Conservation (phyloP, 92 coral and sea anemone species). For the Heliopora coerulea region DNA sequence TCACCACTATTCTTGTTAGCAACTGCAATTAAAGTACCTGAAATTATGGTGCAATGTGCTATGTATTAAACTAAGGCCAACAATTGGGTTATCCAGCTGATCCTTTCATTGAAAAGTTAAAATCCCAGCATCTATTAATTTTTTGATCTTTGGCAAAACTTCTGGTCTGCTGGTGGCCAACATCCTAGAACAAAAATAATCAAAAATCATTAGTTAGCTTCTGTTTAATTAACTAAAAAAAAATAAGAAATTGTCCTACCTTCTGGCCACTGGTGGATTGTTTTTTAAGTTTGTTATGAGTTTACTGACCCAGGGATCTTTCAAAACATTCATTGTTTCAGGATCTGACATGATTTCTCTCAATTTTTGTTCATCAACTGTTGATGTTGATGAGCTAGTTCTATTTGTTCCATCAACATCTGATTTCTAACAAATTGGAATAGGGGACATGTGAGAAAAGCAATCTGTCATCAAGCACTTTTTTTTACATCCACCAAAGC, state of each 20-base stretch:
- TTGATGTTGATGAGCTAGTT: conserved; percentile 51
- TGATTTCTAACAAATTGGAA: conserved; percentile 17
- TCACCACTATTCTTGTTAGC: too few relatives aligned
- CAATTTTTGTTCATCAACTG: conserved; percentile 73
- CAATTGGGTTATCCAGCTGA: too few relatives aligned
- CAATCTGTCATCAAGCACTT: too few relatives aligned
- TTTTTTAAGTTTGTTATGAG: conserved; percentile 57
- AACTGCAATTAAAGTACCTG: too few relatives aligned
- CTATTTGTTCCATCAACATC: conserved; percentile 55
- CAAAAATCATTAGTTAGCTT: background rate
- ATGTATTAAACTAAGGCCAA: too few relatives aligned
- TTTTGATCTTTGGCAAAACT: conserved; percentile 58
- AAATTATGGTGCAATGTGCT: too few relatives aligned
- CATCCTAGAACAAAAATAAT: conserved; percentile 45
- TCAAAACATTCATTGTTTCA: conserved; percentile 58
- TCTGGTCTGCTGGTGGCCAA: conserved; percentile 60
- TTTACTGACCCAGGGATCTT: conserved; percentile 71
- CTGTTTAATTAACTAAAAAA: too few relatives aligned
- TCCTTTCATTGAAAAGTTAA: conserved; percentile 50
- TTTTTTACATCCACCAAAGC: too few relatives aligned
- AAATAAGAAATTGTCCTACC: background rate
- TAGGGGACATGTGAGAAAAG: too few relatives aligned
- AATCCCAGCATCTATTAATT: conserved; percentile 74
- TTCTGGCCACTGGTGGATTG: conserved; percentile 66
- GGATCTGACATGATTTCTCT: conserved; percentile 60